Conservation (phyloP, 2,888 invertebrate genomes). For the Megaustenia siamemsis region DNA sequence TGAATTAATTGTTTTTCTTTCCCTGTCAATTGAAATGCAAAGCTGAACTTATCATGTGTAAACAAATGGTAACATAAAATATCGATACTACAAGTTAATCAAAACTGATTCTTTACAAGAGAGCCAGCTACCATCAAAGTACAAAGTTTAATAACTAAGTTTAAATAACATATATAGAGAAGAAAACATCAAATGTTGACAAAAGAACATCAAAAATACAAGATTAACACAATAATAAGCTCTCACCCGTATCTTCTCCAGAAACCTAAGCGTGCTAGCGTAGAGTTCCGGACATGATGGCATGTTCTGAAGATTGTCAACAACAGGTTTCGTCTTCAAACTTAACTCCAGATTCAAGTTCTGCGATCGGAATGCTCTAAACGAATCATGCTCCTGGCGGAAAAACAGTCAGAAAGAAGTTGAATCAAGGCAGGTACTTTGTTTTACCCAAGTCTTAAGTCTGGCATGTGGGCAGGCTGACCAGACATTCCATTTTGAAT, state of each 20-base stretch:
- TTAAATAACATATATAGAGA: background rate
- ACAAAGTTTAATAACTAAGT: background rate
- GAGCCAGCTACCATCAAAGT: no score
- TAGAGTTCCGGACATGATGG: slow-evolving; percentile 85
- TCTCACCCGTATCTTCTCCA: slow-evolving; percentile 92
- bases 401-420: background rate
- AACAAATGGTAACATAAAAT: no score
- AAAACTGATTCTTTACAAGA: no score
- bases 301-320: slow-evolving; percentile 80
- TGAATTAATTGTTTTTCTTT: no score
- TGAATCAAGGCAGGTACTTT: no score
- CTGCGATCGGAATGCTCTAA: slow-evolving; percentile 94
- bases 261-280: slow-evolving; percentile 96
- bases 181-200: background rate
- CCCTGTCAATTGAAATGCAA: no score
- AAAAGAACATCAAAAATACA: background rate
- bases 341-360: slow-evolving; percentile 89
- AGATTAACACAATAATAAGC: slow-evolving; percentile 80
- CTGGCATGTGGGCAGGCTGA: no score
- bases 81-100: no score
- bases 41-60: no score
- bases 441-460: no score
- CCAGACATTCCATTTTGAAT: no score
- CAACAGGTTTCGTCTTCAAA: slow-evolving; percentile 86
- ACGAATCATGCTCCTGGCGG: slow-evolving; percentile 91